Evolutionary conservation across 2,113 vertebrate species (phyloP).

Genomic region (Eleginops maclovinus): DNA sequence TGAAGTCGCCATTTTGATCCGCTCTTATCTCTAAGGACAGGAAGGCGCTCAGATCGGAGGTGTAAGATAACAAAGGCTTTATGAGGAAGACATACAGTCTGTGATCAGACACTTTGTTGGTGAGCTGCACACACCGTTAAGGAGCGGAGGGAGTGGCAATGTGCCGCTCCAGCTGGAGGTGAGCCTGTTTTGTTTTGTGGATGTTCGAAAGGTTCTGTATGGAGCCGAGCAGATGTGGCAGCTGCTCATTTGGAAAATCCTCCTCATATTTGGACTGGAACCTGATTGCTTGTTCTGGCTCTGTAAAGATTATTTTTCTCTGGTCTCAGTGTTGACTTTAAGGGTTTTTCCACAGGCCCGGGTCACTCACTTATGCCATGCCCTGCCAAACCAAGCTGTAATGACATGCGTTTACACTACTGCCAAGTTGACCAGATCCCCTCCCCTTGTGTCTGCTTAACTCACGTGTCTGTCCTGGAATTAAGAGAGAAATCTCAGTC

Average conservation of each 20-base stretch:
- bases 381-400: neutral
- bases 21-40: constrained; percentile 40
- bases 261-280: neutral
- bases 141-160: constrained; percentile 12
- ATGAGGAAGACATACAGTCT: constrained; percentile 45
- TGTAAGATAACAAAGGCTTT: constrained; percentile 37
- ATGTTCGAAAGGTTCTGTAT: neutral
- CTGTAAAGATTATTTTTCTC: neutral
- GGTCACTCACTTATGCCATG: neutral
- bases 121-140: neutral
- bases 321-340: neutral
- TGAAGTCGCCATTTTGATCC: constrained; percentile 24
- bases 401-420: neutral
- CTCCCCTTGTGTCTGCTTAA: neutral
- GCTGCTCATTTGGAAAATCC: neutral
- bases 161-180: constrained; percentile 14
- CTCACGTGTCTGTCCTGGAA: neutral
- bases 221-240: constrained; percentile 19
- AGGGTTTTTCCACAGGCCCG: neutral
- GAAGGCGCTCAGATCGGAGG: constrained; percentile 35
- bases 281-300: neutral
- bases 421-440: neutral
- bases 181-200: neutral
- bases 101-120: constrained; percentile 44
- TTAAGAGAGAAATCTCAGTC: too few relatives aligned